A percentile compares a stretch with the other conserved stretches of the same genome.
Evolutionary conservation across 2,888 invertebrate genomes (phyloP).

Genomic region (Heteromyza rotundicornis): DNA sequence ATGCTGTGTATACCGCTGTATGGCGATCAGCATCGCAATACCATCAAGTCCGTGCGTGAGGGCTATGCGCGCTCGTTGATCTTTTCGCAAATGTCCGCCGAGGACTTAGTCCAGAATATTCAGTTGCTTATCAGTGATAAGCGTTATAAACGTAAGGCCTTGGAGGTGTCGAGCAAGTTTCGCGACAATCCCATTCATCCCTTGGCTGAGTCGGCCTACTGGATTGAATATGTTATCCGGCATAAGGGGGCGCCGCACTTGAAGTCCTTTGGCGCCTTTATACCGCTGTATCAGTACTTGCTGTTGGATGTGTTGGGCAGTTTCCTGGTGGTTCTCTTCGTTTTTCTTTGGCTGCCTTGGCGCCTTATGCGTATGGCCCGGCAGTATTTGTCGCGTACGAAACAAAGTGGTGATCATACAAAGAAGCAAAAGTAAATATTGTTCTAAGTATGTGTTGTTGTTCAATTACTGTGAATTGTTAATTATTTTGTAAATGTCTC

Average conservation of each 20-base stretch:
- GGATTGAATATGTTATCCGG: constrained; percentile 68
- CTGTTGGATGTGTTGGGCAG: constrained; percentile 66
- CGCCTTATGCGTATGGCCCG: constrained; percentile 34
- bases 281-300: constrained; percentile 61
- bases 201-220: constrained; percentile 67
- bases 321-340: constrained; percentile 40
- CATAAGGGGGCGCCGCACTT: constrained; percentile 61
- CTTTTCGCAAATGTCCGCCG: constrained; percentile 56
- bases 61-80: constrained; percentile 59
- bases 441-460: too few species aligned
- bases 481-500: too few species aligned
- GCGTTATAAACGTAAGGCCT: constrained; percentile 58
- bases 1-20: constrained; percentile 63
- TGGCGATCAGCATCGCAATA: constrained; percentile 63
- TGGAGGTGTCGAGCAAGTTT: constrained; percentile 64
- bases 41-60: constrained; percentile 54
- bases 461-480: too few species aligned
- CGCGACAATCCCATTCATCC: constrained; percentile 67
- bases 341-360: constrained; percentile 46
- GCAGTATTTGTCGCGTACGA: constrained; percentile 29
- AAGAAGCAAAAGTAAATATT: constrained; percentile 36
- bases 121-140: constrained; percentile 57
- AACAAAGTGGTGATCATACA: constrained; percentile 18
- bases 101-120: constrained; percentile 54
- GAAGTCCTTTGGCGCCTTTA: constrained; percentile 58